A percentile compares a stretch with the other conserved stretches of the same genome.
Evolutionary conservation across 2,888 invertebrate species (phyloP).

Genomic region (Eretmocerus hayati): DNA sequence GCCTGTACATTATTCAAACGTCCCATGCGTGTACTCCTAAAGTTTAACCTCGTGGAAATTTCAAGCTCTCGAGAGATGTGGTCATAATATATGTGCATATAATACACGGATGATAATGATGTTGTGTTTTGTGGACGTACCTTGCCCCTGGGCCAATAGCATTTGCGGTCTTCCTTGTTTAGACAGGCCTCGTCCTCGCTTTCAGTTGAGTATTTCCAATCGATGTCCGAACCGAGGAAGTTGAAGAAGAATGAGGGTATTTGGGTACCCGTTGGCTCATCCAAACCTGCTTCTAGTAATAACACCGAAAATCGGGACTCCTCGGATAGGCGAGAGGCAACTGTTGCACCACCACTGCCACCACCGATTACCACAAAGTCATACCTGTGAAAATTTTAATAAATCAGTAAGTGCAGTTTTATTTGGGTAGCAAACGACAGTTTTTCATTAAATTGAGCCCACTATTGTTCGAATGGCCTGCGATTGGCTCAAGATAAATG

Average conservation of each 20-base stretch:
- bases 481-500: too few species aligned
- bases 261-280: slow-evolving; percentile 82
- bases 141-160: slow-evolving; percentile 83
- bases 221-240: slow-evolving; percentile 78
- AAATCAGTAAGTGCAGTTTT: too few species aligned
- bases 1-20: too few species aligned
- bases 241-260: slow-evolving; percentile 87
- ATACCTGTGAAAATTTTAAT: too few species aligned
- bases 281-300: slow-evolving; percentile 71
- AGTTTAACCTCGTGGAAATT: too few species aligned
- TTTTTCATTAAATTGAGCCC: too few species aligned
- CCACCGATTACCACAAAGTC: slow-evolving; percentile 72
- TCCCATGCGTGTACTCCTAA: too few species aligned
- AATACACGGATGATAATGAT: too few species aligned
- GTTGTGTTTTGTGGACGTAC: slow-evolving; percentile 48
- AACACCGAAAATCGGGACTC: slow-evolving; percentile 67
- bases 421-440: too few species aligned
- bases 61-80: too few species aligned
- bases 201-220: slow-evolving; percentile 82
- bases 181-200: slow-evolving; percentile 74
- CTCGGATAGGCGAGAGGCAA: slow-evolving; percentile 66
- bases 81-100: too few species aligned
- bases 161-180: slow-evolving; percentile 61
- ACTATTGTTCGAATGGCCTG: too few species aligned
- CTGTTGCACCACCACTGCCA: slow-evolving; percentile 66